These are phyloP conservation scores for Mus caroli DNA, from an alignment of 2,797 vertebrate species.

Conservation along the genomic window DNA sequence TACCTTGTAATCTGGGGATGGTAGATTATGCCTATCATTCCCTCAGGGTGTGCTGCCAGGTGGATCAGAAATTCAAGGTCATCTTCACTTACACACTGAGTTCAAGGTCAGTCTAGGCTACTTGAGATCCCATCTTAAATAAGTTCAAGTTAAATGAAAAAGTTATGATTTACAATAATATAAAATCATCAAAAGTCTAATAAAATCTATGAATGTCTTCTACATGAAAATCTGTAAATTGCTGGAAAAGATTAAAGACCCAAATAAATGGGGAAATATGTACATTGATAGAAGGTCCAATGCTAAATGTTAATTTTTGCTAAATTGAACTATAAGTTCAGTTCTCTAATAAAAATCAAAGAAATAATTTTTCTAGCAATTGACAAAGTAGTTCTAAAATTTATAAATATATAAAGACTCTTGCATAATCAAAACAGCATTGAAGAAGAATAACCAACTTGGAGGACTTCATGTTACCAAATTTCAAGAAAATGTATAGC, in stretches of 20 bases:
- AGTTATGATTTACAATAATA: background rate
- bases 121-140: background rate
- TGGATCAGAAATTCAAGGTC: background rate
- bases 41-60: background rate
- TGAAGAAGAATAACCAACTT: conserved; percentile 24
- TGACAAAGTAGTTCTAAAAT: background rate
- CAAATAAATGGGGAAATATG: background rate
- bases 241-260: background rate
- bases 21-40: background rate
- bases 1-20: background rate
- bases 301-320: background rate
- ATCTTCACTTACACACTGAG: background rate
- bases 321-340: background rate
- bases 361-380: background rate
- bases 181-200: background rate
- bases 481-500: background rate
- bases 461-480: background rate
- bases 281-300: background rate
- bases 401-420: conserved; percentile 1
- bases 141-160: conserved; percentile 16
- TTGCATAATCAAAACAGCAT: background rate
- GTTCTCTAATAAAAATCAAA: conserved; percentile 17
- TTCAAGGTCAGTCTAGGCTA: background rate
- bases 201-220: conserved; percentile 1
- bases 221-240: background rate